Evolutionary conservation across 2,888 invertebrate species (phyloP).

Genomic region (Himalopsyche kuldschensis): DNA sequence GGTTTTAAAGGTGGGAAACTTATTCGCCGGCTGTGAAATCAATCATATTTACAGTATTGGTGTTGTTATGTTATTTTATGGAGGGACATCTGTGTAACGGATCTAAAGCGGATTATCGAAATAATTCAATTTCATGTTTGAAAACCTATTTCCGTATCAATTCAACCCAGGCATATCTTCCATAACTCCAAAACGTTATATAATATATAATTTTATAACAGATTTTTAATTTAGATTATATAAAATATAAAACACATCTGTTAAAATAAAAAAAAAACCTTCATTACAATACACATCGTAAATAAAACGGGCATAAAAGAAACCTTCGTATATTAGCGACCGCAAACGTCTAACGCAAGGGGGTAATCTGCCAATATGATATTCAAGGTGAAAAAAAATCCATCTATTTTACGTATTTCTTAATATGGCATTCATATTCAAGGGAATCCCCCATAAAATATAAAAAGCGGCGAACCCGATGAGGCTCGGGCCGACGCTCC

Average conservation of each 20-base stretch:
- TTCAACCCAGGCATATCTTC: no score
- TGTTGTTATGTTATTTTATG: no score
- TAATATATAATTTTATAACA: neutral
- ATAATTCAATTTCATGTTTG: no score
- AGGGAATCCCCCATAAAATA: constrained; percentile 9
- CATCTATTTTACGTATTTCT: constrained; percentile 10
- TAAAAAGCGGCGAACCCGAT: neutral
- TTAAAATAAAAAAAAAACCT: neutral
- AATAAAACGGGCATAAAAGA: neutral
- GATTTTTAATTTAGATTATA: neutral
- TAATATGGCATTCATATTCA: neutral
- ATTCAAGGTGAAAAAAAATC: neutral
- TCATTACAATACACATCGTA: neutral
- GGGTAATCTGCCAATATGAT: neutral
- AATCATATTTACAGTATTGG: no score
- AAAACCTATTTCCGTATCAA: no score
- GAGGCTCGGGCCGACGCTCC: constrained; percentile 3
- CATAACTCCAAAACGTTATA: no score
- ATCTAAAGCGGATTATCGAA: no score
- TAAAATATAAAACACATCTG: neutral
- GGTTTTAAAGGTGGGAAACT: no score
- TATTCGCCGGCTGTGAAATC: no score
- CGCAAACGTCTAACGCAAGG: neutral
- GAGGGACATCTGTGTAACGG: no score
- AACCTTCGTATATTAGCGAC: neutral